A percentile compares a stretch with the other conserved stretches of the same genome.
Conservation (phyloP, 2,888 invertebrate species). For the Sthenelais limicola region DNA sequence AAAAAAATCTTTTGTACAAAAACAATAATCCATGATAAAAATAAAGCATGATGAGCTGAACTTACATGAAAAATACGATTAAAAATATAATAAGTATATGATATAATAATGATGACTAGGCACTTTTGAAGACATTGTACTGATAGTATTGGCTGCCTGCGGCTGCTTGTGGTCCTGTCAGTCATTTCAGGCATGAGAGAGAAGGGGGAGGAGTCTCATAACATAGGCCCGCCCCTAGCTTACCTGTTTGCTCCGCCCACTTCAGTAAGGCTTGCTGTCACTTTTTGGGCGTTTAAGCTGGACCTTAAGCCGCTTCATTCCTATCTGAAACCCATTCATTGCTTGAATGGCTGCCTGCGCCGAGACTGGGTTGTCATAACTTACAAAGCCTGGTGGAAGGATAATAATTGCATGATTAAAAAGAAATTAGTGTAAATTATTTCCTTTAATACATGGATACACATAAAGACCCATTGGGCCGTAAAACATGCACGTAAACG, state of each 20-base stretch:
- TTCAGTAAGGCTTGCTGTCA: slow-evolving; percentile 94
- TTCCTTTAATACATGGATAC: slow-evolving; percentile 7
- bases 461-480: too few species aligned
- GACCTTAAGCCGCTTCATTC: slow-evolving; percentile 99
- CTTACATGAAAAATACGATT: too few species aligned
- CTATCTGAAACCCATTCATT: slow-evolving; percentile 99
- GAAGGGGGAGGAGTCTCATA: not conserved
- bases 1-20: too few species aligned
- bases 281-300: slow-evolving; percentile 99
- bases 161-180: too few species aligned
- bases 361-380: slow-evolving; percentile 98
- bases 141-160: too few species aligned
- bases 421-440: not conserved
- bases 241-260: slow-evolving; percentile 37
- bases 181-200: not conserved
- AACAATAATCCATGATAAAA: too few species aligned
- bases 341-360: slow-evolving; percentile 99
- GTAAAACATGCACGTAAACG: too few species aligned
- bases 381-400: slow-evolving; percentile 91
- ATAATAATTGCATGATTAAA: not conserved
- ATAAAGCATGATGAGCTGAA: too few species aligned
- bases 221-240: too few species aligned
- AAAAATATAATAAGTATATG: too few species aligned
- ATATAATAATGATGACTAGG: too few species aligned
- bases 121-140: too few species aligned